phyloP scores from a whole-genome alignment of 2,113 vertebrate genomes.

The Phalacrocorax brasilianus region DNA sequence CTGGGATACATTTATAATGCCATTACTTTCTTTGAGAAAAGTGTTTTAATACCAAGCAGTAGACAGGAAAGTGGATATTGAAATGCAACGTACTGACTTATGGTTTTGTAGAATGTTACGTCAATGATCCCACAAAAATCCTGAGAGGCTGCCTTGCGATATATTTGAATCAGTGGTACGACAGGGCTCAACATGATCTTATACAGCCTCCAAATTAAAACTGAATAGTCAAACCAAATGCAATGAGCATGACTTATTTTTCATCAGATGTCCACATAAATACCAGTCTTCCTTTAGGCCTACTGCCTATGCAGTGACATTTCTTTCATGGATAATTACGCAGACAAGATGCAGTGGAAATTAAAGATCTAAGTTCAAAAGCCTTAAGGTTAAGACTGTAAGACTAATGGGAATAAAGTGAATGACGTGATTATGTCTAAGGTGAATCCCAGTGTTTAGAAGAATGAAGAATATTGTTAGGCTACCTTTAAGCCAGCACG shows the following conservation, averaged over 20 bases:
- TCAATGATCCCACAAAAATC: background rate
- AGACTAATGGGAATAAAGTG: background rate
- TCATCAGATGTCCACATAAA: background rate
- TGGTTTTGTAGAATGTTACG: background rate
- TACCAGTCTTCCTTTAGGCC: background rate
- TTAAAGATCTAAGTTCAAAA: background rate
- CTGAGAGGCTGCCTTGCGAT: background rate
- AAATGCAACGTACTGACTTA: background rate
- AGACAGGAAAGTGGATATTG: background rate
- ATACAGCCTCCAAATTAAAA: background rate
- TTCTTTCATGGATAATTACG: background rate
- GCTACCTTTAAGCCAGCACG: background rate
- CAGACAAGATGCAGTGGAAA: background rate
- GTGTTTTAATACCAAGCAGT: background rate
- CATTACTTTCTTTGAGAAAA: background rate
- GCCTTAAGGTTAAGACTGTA: background rate
- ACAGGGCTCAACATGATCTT: background rate
- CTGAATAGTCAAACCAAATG: background rate
- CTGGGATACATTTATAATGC: background rate
- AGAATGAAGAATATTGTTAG: background rate
- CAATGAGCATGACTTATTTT: background rate
- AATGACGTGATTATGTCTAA: background rate
- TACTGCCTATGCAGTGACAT: background rate
- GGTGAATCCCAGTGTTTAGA: background rate
- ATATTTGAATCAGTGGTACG: fast-evolving